Conservation (phyloP, 2,888 invertebrate species). For the Physocephala rufipes region DNA sequence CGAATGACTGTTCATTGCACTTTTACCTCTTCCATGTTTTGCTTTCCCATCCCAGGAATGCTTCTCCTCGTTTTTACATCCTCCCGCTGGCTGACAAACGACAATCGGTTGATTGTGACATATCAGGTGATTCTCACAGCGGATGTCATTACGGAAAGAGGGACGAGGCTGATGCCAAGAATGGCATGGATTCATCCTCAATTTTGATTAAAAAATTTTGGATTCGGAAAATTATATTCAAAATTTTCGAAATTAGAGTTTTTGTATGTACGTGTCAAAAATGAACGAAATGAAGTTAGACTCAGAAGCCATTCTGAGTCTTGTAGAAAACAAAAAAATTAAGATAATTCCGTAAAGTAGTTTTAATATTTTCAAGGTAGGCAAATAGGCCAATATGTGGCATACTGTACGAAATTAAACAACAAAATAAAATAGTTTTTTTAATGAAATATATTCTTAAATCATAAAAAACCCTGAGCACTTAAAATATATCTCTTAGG, state of each 20-base stretch:
- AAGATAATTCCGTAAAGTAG: too few species aligned
- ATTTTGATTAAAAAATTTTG: slow-evolving; percentile 11
- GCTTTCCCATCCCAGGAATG: background rate
- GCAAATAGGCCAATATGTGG: too few species aligned
- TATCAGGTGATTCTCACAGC: background rate
- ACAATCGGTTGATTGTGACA: background rate
- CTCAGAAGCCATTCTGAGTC: too few species aligned
- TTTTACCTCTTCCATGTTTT: background rate
- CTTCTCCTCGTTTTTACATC: background rate
- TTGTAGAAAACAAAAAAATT: too few species aligned
- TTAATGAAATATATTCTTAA: background rate
- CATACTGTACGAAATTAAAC: too few species aligned
- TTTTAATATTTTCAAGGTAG: too few species aligned
- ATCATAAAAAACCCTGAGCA: background rate
- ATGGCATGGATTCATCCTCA: slow-evolving; percentile 16
- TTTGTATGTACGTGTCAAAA: background rate
- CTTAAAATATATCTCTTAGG: too few species aligned
- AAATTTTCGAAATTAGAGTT: background rate
- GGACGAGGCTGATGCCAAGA: background rate
- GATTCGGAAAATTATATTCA: slow-evolving; percentile 1
- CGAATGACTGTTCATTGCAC: background rate
- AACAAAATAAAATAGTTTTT: background rate
- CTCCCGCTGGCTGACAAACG: background rate
- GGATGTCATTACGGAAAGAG: background rate
- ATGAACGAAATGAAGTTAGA: slow-evolving; percentile 5